Conservation (phyloP, 1,140 invertebrate genomes). For the Rhopalosiphum padi region DNA sequence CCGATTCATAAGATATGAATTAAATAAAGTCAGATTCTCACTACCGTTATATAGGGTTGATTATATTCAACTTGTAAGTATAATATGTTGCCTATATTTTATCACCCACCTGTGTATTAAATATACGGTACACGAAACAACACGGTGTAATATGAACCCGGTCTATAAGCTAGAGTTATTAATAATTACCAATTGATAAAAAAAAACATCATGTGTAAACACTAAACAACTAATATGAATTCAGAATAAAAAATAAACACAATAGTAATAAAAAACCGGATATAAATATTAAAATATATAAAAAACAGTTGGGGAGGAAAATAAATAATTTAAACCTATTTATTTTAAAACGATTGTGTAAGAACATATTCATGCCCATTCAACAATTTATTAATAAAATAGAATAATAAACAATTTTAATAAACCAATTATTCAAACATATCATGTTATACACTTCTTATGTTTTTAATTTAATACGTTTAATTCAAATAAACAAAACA, state of each 20-base stretch:
- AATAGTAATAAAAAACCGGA: background rate
- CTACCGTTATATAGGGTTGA: background rate
- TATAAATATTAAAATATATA: background rate
- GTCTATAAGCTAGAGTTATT: background rate
- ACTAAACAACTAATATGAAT: background rate
- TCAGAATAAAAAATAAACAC: background rate
- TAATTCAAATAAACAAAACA: background rate
- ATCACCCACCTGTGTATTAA: background rate
- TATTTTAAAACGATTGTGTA: background rate
- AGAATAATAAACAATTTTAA: background rate
- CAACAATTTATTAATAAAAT: background rate
- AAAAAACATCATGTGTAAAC: background rate
- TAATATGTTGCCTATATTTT: background rate
- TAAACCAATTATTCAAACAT: background rate
- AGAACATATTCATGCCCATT: background rate
- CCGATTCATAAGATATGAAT: background rate
- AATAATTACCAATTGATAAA: background rate
- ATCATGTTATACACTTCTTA: too few relatives aligned
- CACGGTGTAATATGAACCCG: background rate
- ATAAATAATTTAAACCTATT: background rate
- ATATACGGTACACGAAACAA: background rate
- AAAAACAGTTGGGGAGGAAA: background rate
- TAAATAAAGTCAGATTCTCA: background rate
- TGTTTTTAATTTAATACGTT: too few relatives aligned
- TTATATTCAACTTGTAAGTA: background rate